phyloP scores from a whole-genome alignment of 2,888 invertebrate genomes.

The Kuschelorhynchus macadamiae region DNA sequence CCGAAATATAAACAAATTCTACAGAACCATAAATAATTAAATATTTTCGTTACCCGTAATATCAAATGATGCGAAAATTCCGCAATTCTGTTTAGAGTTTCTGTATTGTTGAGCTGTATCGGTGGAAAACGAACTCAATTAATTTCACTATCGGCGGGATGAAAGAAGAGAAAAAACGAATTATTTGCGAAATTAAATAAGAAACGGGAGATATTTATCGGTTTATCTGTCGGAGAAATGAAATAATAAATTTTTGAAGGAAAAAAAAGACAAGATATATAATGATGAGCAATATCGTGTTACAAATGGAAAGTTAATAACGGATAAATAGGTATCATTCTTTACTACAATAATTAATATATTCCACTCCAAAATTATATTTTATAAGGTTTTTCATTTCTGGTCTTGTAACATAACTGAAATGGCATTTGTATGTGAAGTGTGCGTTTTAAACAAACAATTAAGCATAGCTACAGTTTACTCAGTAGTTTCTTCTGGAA shows the following conservation, averaged over 20 bases:
- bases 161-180: conserved; percentile 32
- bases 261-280: neutral
- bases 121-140: conserved; percentile 39
- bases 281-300: neutral
- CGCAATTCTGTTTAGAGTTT: conserved; percentile 15
- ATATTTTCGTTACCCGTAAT: too few species aligned
- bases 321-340: neutral
- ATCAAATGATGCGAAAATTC: conserved; percentile 23
- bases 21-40: too few species aligned
- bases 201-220: conserved; percentile 32
- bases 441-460: too few species aligned
- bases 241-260: conserved; percentile 8
- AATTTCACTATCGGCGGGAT: conserved; percentile 38
- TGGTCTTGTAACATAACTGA: too few species aligned
- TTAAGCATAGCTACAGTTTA: too few species aligned
- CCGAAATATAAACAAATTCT: too few species aligned
- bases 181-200: conserved; percentile 43
- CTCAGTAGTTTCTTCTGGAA: too few species aligned
- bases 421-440: too few species aligned
- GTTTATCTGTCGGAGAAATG: conserved; percentile 23
- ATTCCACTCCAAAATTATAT: too few species aligned
- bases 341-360: too few species aligned
- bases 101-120: conserved; percentile 39
- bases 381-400: too few species aligned
- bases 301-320: too few species aligned